These are phyloP conservation scores for Rhinoraja longicauda DNA, from an alignment of 2,797 vertebrate genomes.

Conservation along the genomic window DNA sequence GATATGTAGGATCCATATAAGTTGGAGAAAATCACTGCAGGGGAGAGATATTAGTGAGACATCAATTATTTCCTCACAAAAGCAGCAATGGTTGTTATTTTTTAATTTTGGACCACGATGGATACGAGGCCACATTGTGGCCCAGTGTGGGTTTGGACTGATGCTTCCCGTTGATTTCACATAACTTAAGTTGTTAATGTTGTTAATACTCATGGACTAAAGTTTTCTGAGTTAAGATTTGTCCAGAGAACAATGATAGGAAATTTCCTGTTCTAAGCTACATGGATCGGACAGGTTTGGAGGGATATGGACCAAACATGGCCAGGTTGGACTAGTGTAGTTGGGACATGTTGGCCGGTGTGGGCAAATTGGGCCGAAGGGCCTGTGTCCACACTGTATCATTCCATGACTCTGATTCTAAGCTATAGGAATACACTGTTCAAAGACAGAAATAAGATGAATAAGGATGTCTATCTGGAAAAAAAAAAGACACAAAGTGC, in stretches of 20 bases:
- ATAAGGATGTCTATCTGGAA: not conserved
- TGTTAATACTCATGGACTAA: not conserved
- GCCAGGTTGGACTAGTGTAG: no score
- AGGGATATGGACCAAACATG: no score
- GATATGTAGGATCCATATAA: not conserved
- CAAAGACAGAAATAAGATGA: not conserved
- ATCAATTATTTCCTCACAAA: not conserved
- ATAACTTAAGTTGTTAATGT: not conserved
- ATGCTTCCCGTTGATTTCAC: not conserved
- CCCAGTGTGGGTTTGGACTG: not conserved
- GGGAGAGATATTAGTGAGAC: not conserved
- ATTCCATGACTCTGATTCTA: no score
- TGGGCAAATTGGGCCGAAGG: no score
- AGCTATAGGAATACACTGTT: not conserved
- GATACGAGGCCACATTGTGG: no score
- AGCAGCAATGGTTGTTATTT: not conserved
- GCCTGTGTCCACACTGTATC: no score
- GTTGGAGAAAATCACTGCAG: not conserved
- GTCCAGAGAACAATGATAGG: not conserved
- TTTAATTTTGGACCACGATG: not conserved
- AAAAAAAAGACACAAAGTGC: no score
- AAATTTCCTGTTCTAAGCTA: not conserved
- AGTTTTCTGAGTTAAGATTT: not conserved
- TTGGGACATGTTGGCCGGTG: no score
- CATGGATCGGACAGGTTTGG: no score